Conservation (phyloP, 1,140 invertebrate genomes). For the Hermetia illucens region DNA sequence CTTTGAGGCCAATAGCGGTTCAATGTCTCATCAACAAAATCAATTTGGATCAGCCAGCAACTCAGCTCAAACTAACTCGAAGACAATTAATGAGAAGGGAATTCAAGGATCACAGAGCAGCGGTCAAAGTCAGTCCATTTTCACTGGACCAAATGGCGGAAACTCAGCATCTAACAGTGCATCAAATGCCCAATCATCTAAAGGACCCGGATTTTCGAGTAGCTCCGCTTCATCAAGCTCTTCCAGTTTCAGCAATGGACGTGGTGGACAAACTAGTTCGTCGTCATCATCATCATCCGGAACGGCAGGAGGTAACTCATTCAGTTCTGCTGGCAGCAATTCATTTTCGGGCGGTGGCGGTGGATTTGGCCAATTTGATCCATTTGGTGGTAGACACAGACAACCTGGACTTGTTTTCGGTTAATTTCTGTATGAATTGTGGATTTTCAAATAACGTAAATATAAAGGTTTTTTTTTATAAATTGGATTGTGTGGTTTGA, state of each 20-base stretch:
- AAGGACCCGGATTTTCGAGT: constrained; percentile 14
- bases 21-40: constrained; percentile 19
- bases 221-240: constrained; percentile 22
- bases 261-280: constrained; percentile 13
- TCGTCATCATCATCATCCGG: constrained; percentile 17
- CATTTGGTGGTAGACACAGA: no score
- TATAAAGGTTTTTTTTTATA: no score
- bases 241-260: constrained; percentile 11
- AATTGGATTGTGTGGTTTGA: no score
- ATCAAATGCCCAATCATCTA: constrained; percentile 15
- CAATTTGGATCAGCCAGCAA: constrained; percentile 17
- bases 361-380: no score
- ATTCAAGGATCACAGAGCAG: constrained; percentile 12
- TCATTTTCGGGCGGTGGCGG: no score
- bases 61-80: constrained; percentile 20
- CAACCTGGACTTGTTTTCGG: no score
- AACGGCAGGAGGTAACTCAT: background rate
- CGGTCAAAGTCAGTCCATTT: constrained; percentile 24
- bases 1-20: constrained; percentile 16
- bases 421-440: no score
- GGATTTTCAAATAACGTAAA: no score
- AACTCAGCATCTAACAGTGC: constrained; percentile 16
- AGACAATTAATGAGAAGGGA: constrained; percentile 11
- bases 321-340: no score
- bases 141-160: constrained; percentile 20